phyloP scores from a whole-genome alignment of 2,113 vertebrate species.

The Sprattus sprattus region DNA sequence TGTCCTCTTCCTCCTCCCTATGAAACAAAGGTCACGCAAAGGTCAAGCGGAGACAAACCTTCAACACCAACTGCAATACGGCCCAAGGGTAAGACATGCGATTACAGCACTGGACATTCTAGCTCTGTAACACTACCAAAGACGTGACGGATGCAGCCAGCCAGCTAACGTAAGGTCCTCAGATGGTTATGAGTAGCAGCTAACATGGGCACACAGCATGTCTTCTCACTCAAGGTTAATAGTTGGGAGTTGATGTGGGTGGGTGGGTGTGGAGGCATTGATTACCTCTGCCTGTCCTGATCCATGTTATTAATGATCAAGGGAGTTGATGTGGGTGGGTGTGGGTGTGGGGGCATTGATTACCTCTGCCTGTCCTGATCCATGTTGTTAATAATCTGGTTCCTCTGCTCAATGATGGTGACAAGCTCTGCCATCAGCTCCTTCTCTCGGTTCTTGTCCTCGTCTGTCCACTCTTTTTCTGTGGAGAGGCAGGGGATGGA shows the following conservation, averaged over 20 bases:
- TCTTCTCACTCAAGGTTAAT: neutral
- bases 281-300: conserved; percentile 93
- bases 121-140: neutral
- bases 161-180: neutral
- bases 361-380: conserved; percentile 97
- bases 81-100: neutral
- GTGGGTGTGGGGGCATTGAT: conserved; percentile 4
- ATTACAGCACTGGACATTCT: neutral
- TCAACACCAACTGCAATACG: neutral
- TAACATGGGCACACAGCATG: neutral
- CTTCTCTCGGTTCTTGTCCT: conserved; percentile 87
- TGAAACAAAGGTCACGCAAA: conserved; percentile 48
- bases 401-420: conserved; percentile 94
- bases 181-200: neutral
- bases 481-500: neutral
- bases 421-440: conserved; percentile 92
- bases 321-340: neutral
- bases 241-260: neutral
- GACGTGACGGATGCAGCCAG: neutral
- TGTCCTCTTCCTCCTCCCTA: conserved; percentile 97
- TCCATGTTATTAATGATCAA: conserved; percentile 92
- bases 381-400: conserved; percentile 93
- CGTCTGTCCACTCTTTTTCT: conserved; percentile 96
- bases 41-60: neutral
- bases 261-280: neutral